Base-by-base conservation (phyloP, 2,113 vertebrate species). In the Pica pica region DNA sequence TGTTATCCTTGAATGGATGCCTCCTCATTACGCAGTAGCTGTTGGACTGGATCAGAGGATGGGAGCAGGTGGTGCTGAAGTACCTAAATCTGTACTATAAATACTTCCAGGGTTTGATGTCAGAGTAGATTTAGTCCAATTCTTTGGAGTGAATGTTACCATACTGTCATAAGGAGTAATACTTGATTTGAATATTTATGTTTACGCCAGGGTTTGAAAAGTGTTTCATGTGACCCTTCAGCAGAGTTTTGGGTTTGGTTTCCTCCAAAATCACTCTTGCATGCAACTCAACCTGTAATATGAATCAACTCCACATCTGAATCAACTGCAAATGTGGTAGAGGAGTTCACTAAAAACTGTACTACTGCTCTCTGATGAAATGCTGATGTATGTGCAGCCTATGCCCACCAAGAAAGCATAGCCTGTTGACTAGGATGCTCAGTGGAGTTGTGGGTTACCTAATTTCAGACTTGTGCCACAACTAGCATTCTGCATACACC, bases 261-360 rank as follows among this genome's bases (percentile, higher is more conserved):
- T 92, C 55, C 59, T 77, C 46, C 28, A 37, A 35, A 83, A 69
- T 19, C 7, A 41, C 31, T 86, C 57, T 79, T 67, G 11, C 37
- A 24, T 13, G 5, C 0, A 0, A 64, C 28, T 90, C 53, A 53
- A 4, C 57, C 63, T 13, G 14, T 28, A 22, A 31, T 21, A 19
- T 60, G 53, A 75, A 52, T 56, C 35, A 67, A 67, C 27, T 87
- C 16, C 52, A 47, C n/a, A 60, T n/a, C 30, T 73, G 19, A 79
- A 64, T 6, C 35, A 63, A 10, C 28, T 88, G 11, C 39, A 91
- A 59, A 18, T 30, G 6, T 64, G 16, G 22, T 28, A 73, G 49
- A 79, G 27, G 39, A 55, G n/a, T 39, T 88, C 27, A n/a, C 49
- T 71, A 41, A 71, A 89, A 79, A 19, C 1, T 35, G 18, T 56